Evolutionary conservation across 2,888 invertebrate genomes (phyloP).

Genomic region (Epirrhoe alternata): DNA sequence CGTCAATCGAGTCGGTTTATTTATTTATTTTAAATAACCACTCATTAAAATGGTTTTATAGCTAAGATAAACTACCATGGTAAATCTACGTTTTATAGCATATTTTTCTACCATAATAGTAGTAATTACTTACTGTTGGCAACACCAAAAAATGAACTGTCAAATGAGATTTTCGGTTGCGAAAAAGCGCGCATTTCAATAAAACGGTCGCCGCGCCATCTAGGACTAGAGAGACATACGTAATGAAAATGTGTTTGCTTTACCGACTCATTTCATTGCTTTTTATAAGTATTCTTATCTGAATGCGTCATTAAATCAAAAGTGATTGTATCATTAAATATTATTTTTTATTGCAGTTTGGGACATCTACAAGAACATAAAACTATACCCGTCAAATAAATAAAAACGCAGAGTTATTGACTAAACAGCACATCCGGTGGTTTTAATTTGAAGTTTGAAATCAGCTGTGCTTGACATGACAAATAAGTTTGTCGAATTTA

Average conservation of each 20-base stretch:
- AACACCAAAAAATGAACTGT: slow-evolving; percentile 56
- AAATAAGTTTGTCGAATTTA: slow-evolving; percentile 2
- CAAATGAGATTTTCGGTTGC: slow-evolving; percentile 59
- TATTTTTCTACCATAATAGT: slow-evolving; percentile 36
- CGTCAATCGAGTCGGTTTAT: no score
- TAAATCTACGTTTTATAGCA: not conserved
- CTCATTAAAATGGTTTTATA: no score
- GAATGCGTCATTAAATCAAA: not conserved
- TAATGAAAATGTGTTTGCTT: slow-evolving; percentile 45
- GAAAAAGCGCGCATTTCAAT: slow-evolving; percentile 67
- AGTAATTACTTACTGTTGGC: slow-evolving; percentile 47
- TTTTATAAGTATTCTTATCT: not conserved
- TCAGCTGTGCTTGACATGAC: slow-evolving; percentile 20
- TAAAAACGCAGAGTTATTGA: not conserved
- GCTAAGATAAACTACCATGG: no score
- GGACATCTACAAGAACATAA: not conserved
- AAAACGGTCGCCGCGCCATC: slow-evolving; percentile 60
- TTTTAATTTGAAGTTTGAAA: slow-evolving; percentile 33
- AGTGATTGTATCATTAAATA: not conserved
- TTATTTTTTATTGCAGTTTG: not conserved
- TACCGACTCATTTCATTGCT: slow-evolving; percentile 40
- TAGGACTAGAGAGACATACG: slow-evolving; percentile 38
- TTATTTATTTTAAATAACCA: no score
- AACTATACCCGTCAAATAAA: not conserved
- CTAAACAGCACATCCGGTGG: slow-evolving; percentile 38